Evolutionary conservation across 2,797 vertebrate species (phyloP), one percentile per base, ranked within the genome.

Genomic region (Cirrhinus mrigala): DNA sequence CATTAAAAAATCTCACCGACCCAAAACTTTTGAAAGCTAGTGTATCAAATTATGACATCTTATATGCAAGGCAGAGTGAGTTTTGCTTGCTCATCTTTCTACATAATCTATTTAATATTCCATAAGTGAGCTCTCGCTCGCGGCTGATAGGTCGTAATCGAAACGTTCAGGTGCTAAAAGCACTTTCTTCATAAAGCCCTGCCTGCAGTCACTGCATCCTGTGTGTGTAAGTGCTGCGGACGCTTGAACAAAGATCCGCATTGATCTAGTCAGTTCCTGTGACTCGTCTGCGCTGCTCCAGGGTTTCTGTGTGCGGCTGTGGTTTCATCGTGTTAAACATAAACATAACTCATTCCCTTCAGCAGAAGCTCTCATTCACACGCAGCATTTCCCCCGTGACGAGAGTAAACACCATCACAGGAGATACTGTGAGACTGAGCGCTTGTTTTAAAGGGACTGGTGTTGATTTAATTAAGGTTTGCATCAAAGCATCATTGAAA

Each of bases 341-440:
- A 94, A 94, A 94, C 91, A 94, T 86, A 91, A 70, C 91, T 94
- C 90, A 91, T 91, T 94, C 90, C 50, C 89, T 94, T 93, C 78
- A 88, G 86, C 64, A 92, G 77, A 88, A 92, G 92, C 91, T 94
- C 92, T 92, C 94, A 90, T 91, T 90, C 86, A 87, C 81, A 83
- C 83, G 89, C 74, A 29, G 50, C 10, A 8, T 56, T 56, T 56
- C 20, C 16, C 20, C 54, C 2, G 14, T 48, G 27, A 22, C 0
- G 18, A 22, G 70, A 24, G 76, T 83, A 64, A 85, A 52, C 5
- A 85, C 18, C 75, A 83, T 37, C 40, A 69, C 58, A 68, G 80
- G 22, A 33, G 40, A 66, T n/a, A 37, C 64, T 88, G 40, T 54
- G 86, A 85, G 56, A 82, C 86, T 73, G 86, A 88, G 37, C 24